Evolutionary conservation across 2,888 invertebrate species (phyloP).

Genomic region (Meghimatium bilineatum): DNA sequence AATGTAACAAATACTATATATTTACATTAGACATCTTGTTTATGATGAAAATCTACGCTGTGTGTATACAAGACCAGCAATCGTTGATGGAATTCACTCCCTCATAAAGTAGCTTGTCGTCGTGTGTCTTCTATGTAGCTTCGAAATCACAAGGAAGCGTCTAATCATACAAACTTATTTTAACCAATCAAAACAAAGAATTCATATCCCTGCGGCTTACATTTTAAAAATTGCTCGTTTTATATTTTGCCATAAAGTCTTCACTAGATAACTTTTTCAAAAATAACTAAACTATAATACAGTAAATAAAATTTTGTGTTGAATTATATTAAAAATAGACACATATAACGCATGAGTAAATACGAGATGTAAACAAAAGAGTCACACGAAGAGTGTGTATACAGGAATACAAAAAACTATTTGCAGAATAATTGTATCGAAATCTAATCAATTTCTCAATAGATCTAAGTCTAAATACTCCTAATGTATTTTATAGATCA

Average conservation of each 20-base stretch:
- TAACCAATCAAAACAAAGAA: conserved; percentile 17
- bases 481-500: not conserved
- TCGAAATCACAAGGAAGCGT: conserved; percentile 44
- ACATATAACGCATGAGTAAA: not conserved
- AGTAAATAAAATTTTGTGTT: not conserved
- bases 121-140: not conserved
- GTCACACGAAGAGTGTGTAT: not conserved
- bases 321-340: not conserved
- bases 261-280: conserved; percentile 3
- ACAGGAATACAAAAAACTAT: not conserved
- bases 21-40: conserved; percentile 37
- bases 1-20: not conserved
- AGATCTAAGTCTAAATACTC: not conserved
- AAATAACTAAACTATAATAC: not conserved
- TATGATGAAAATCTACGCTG: not conserved
- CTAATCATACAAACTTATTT: conserved; percentile 19
- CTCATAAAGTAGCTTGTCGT: not conserved
- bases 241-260: not conserved
- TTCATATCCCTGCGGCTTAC: conserved; percentile 23
- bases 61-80: not conserved
- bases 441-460: not conserved
- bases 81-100: not conserved
- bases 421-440: not conserved
- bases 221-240: not conserved
- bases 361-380: conserved; percentile 37